Percentiles rank a stretch among this genome's conserved stretches.
Evolutionary conservation across 1,140 invertebrate species (phyloP).

Genomic region (Wasmannia auropunctata): DNA sequence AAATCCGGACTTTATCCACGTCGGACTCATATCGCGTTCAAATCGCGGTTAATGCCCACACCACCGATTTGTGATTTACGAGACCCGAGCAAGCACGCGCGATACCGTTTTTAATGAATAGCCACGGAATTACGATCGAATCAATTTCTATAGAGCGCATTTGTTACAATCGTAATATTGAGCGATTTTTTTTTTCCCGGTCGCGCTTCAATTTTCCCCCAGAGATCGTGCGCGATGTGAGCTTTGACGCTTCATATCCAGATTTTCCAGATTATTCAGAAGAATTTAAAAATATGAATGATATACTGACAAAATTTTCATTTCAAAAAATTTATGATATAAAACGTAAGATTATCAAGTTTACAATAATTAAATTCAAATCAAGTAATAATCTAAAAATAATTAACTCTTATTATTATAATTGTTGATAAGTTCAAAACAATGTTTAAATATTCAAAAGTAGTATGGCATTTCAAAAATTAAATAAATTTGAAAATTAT

Average conservation of each 20-base stretch:
- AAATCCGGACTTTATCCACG: slow-evolving; percentile 35
- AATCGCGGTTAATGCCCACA: slow-evolving; percentile 44
- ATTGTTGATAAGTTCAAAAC: no score
- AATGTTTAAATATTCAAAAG: not conserved
- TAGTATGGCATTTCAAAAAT: not conserved
- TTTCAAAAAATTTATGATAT: not conserved
- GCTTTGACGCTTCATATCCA: not conserved
- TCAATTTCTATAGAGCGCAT: slow-evolving; percentile 35
- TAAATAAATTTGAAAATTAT: not conserved
- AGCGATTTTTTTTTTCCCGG: slow-evolving; percentile 20
- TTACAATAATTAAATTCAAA: not conserved
- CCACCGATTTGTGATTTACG: slow-evolving; percentile 51
- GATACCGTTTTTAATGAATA: slow-evolving; percentile 52
- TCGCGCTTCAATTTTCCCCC: not conserved
- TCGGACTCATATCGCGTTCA: slow-evolving; percentile 13
- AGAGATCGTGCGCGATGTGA: not conserved
- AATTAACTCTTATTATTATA: no score
- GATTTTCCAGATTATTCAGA: not conserved
- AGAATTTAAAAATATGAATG: not conserved
- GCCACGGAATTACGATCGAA: slow-evolving; percentile 29
- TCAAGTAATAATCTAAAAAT: no score
- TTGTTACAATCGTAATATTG: slow-evolving; percentile 18
- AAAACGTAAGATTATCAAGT: not conserved
- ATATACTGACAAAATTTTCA: not conserved
- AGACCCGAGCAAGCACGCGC: not conserved